Percentiles rank a stretch among this genome's conserved stretches.
Conservation (phyloP, 2,797 vertebrate species). For the Semaprochilodus insignis region DNA sequence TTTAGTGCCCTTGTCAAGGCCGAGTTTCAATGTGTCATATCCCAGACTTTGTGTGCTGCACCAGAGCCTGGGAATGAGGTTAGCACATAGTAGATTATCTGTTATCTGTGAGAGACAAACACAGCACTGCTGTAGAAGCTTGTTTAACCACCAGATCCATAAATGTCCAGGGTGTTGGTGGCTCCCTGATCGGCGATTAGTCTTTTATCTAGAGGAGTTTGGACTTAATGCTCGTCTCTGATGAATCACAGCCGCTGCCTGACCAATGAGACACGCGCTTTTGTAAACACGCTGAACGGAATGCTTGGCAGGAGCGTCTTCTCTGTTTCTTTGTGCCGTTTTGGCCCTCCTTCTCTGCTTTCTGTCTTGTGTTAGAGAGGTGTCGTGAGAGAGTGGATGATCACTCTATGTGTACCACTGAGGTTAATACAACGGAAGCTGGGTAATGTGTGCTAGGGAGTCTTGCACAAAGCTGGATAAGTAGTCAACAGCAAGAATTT, state of each 20-base stretch:
- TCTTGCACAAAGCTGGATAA: slow-evolving; percentile 5
- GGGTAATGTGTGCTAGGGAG: neutral
- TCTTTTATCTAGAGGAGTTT: slow-evolving; percentile 48
- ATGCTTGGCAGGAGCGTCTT: slow-evolving; percentile 11
- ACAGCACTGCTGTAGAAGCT: neutral
- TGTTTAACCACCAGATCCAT: slow-evolving; percentile 13
- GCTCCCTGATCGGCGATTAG: neutral
- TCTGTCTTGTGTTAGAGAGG: slow-evolving; percentile 13
- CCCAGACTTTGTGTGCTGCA: neutral
- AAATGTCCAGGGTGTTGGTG: slow-evolving; percentile 19
- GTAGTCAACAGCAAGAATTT: neutral
- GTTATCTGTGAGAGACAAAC: slow-evolving; percentile 11
- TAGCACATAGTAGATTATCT: neutral
- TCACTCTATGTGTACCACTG: slow-evolving; percentile 6
- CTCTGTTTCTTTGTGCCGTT: neutral
- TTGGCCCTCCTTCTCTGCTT: neutral
- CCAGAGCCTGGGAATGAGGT: neutral
- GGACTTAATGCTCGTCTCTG: slow-evolving; percentile 28
- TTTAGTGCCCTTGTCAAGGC: neutral
- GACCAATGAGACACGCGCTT: slow-evolving; percentile 17
- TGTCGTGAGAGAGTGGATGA: slow-evolving; percentile 46
- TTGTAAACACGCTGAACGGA: slow-evolving; percentile 28
- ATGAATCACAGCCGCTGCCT: slow-evolving; percentile 29
- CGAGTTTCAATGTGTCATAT: neutral
- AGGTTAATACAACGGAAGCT: slow-evolving; percentile 10